Evolutionary conservation across 2,888 invertebrate species (phyloP).

Genomic region (Dromius quadrimaculatus): DNA sequence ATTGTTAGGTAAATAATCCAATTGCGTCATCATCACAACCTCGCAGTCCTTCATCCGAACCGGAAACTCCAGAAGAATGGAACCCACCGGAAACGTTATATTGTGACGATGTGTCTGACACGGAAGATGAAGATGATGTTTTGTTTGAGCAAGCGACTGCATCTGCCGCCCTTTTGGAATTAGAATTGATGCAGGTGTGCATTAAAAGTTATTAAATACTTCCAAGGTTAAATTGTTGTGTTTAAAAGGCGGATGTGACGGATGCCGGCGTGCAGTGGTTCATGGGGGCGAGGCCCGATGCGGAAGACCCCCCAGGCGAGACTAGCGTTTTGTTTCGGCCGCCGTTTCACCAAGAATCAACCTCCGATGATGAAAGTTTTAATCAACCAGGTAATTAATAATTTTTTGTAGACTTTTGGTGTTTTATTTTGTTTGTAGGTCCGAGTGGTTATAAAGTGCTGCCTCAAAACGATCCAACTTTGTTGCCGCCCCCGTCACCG

Average conservation of each 20-base stretch:
- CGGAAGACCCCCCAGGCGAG: slow-evolving; percentile 1
- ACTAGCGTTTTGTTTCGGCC: slow-evolving; percentile 59
- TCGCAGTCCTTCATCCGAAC: not conserved
- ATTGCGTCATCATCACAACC: too few species aligned
- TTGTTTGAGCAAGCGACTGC: not conserved
- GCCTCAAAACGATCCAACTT: not conserved
- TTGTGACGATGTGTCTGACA: slow-evolving; percentile 35
- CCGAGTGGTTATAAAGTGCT: not conserved
- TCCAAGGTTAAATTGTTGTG: too few species aligned
- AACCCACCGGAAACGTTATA: slow-evolving; percentile 5
- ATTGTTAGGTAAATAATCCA: too few species aligned
- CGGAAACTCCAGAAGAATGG: not conserved
- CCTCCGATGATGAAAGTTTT: too few species aligned
- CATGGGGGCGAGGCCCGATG: slow-evolving; percentile 9
- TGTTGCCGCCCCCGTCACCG: not conserved
- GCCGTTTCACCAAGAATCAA: too few species aligned
- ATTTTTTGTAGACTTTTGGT: too few species aligned
- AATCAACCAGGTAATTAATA: too few species aligned
- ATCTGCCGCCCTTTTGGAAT: not conserved
- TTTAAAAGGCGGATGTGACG: slow-evolving; percentile 34
- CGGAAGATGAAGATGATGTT: slow-evolving; percentile 18
- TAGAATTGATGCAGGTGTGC: slow-evolving; percentile 2
- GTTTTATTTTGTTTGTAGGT: too few species aligned
- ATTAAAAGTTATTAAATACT: too few species aligned
- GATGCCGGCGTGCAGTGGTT: slow-evolving; percentile 40